Evolutionary conservation across 2,797 vertebrate species (phyloP).

Genomic region (Dromococcyx pavoninus): DNA sequence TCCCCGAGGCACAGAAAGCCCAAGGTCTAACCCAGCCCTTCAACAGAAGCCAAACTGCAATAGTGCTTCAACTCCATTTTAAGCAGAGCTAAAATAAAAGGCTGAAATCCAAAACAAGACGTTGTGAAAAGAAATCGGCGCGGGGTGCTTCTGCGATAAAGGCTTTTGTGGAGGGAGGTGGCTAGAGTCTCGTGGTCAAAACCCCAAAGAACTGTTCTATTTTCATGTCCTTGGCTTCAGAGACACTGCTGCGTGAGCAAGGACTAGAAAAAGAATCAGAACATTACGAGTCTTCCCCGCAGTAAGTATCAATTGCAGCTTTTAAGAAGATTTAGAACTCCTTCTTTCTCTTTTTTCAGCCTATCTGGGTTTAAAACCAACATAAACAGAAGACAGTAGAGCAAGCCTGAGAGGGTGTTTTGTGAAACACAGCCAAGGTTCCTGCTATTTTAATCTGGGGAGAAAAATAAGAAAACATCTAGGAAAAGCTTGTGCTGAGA

Average conservation of each 20-base stretch:
- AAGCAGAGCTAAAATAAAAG: constrained; percentile 35
- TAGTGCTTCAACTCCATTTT: constrained; percentile 16
- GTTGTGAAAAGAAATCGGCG: background rate
- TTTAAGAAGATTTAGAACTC: constrained; percentile 32
- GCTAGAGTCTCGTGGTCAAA: constrained; percentile 47
- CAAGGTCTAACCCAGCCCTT: constrained; percentile 9
- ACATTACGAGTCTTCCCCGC: constrained; percentile 32
- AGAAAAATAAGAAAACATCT: constrained; percentile 43
- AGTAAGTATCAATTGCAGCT: constrained; percentile 51
- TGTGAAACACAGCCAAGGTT: constrained; percentile 25
- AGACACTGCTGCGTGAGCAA: constrained; percentile 41
- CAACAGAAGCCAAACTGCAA: constrained; percentile 8
- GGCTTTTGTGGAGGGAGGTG: background rate
- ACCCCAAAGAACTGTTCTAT: constrained; percentile 29
- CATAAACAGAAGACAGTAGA: constrained; percentile 35
- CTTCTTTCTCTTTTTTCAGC: constrained; percentile 25
- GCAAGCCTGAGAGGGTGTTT: constrained; percentile 29
- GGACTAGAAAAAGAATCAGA: constrained; percentile 54
- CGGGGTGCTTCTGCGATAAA: constrained; percentile 12
- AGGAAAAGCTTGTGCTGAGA: constrained; percentile 21
- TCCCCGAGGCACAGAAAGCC: background rate
- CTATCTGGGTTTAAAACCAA: constrained; percentile 29
- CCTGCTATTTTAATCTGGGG: constrained; percentile 32
- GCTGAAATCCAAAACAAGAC: background rate
- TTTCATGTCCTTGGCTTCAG: constrained; percentile 60